phyloP scores from a whole-genome alignment of 2,888 invertebrate species.

The Xestia xanthographa region DNA sequence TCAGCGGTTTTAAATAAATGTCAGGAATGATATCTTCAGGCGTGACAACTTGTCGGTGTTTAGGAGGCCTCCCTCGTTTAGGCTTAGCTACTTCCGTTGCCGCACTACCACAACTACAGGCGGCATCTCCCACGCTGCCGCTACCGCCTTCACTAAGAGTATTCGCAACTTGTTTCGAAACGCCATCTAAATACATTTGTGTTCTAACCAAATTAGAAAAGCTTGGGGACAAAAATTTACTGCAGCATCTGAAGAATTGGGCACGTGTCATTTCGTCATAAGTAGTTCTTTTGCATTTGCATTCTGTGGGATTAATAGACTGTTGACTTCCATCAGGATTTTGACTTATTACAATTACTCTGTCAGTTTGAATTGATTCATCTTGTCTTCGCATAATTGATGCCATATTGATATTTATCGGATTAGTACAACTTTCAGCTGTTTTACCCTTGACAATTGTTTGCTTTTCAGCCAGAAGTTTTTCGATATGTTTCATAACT shows the following conservation, averaged over 20 bases:
- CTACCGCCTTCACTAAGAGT: too few species aligned
- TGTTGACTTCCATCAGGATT: background rate
- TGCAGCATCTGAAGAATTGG: conserved; percentile 19
- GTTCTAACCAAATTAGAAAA: conserved; percentile 19
- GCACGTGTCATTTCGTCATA: background rate
- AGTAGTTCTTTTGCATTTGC: conserved; percentile 1
- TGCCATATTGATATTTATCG: background rate
- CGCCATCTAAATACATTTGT: conserved; percentile 6
- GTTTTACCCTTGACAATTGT: background rate
- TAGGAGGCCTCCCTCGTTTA: background rate
- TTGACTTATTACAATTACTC: conserved; percentile 15
- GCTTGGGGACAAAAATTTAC: conserved; percentile 17
- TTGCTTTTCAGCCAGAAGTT: background rate
- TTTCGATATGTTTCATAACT: background rate
- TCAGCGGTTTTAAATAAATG: too few species aligned
- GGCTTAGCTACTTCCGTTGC: background rate
- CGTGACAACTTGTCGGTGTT: background rate
- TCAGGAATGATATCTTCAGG: background rate
- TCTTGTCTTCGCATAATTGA: background rate
- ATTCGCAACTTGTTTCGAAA: background rate
- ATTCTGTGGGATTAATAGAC: conserved; percentile 17
- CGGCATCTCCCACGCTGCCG: background rate
- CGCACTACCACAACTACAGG: background rate
- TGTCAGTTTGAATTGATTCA: conserved; percentile 31
- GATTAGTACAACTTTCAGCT: background rate